Evolutionary conservation across 2,113 vertebrate genomes (phyloP), one percentile per base, ranked within the genome.

Genomic region (Proterorhinus semilunaris): DNA sequence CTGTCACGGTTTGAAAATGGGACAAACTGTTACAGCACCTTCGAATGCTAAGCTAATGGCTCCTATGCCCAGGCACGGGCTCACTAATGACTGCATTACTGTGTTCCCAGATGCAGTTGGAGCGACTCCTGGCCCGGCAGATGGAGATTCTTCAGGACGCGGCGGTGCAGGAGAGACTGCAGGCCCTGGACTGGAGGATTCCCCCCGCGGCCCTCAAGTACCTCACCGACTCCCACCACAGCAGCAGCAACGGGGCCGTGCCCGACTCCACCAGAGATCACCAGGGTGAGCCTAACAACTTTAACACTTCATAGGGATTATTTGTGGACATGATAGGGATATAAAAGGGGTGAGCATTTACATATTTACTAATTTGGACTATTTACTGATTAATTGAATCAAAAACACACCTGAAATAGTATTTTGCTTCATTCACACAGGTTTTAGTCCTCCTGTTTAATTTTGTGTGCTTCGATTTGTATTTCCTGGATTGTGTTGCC

Each of bases 111-210:
- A 84, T 95, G 86, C 95, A 98, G 92, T 91, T 97, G 11, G 96
- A 97, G 89, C 94, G 96, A 86, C 92, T 96, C 79, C 88, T 96
- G 84, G 94, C 94, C 62, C 92, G 95, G 85, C 96, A 97, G 92
- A 97, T 96, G 94, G 96, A 98, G 89, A 94, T 98, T 78, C 92
- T 99, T 49, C 96, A 95, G 79, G 91, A 94, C 62, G 95, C 94
- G 63, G 94, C 95, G 43, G 92, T 94, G 0, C 94, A 94, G 73
- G 96, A 98, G 88, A 87, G 93, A 50, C 92, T 95, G 49, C 94
- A 94, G 74, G 90, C 90, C 8, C 83, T 92, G 27, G 94, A 96
- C 74, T 94, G 95, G 83, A 94, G 94, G 66, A 93, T 95, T 70
- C 94, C 95, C 1, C 74, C 93, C 0, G 92, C 93, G 1, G 92